phyloP scores from a whole-genome alignment of 2,888 invertebrate species.

The Aphodius sticticus region DNA sequence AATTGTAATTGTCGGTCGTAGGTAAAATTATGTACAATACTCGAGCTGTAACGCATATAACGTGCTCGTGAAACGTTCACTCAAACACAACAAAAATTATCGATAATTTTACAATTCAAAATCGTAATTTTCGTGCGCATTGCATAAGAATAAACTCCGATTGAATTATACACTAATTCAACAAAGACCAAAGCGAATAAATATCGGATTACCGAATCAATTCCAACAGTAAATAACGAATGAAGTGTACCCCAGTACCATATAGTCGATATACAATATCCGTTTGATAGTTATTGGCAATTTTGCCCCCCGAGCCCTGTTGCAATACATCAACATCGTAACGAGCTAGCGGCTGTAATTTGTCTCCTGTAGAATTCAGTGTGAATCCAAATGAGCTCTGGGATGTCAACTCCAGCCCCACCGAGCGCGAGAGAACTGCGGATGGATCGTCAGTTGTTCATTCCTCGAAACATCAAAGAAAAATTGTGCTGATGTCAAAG shows the following conservation, averaged over 20 bases:
- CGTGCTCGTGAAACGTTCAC: too few relatives aligned
- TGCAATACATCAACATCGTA: neutral
- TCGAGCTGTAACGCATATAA: too few relatives aligned
- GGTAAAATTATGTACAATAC: too few relatives aligned
- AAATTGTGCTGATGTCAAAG: neutral
- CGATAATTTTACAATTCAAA: too few relatives aligned
- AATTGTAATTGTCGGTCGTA: too few relatives aligned
- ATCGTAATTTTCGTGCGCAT: too few relatives aligned
- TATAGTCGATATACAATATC: neutral
- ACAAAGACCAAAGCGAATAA: neutral
- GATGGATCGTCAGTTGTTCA: neutral
- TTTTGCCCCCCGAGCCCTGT: neutral
- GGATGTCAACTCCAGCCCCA: neutral
- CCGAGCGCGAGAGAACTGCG: neutral
- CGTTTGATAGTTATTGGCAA: neutral
- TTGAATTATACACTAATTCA: neutral
- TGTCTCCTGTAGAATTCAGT: neutral
- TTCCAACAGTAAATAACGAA: too few relatives aligned
- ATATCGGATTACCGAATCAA: neutral
- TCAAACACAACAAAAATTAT: too few relatives aligned
- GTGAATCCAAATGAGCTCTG: neutral
- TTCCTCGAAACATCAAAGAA: neutral
- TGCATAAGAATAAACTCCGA: too few relatives aligned
- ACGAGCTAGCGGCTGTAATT: neutral
- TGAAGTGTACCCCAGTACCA: too few relatives aligned